Evolutionary conservation across 2,797 vertebrate species (phyloP).

Genomic region (Tragopan temminckii): DNA sequence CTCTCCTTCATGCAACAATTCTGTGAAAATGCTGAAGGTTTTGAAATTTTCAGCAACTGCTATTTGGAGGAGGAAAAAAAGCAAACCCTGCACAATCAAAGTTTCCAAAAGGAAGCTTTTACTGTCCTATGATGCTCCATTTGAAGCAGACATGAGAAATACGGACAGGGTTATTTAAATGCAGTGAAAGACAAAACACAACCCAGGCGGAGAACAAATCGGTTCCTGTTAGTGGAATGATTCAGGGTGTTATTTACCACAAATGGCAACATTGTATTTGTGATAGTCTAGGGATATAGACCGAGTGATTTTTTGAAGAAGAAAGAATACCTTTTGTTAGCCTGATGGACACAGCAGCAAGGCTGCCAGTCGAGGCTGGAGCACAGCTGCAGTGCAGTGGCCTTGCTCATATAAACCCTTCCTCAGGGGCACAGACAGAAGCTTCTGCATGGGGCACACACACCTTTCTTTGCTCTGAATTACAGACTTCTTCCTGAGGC

Average conservation of each 20-base stretch:
- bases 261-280: background rate
- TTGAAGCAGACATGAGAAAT: background rate
- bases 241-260: background rate
- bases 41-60: constrained; percentile 19
- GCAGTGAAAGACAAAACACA: background rate
- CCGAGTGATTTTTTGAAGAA: background rate
- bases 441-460: background rate
- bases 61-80: background rate
- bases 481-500: background rate
- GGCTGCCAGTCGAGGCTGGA: fast-evolving
- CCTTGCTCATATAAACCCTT: background rate
- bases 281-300: background rate
- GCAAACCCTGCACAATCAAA: background rate
- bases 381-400: fast-evolving
- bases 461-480: background rate
- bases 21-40: background rate
- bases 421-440: fast-evolving
- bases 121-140: background rate
- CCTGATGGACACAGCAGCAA: background rate
- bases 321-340: background rate
- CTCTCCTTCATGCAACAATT: constrained; percentile 1
- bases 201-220: background rate
- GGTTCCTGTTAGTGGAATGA: background rate
- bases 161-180: background rate
- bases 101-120: background rate